These are phyloP conservation scores for Mustela erminea DNA, from an alignment of 2,797 vertebrate species.

Conservation along the genomic window DNA sequence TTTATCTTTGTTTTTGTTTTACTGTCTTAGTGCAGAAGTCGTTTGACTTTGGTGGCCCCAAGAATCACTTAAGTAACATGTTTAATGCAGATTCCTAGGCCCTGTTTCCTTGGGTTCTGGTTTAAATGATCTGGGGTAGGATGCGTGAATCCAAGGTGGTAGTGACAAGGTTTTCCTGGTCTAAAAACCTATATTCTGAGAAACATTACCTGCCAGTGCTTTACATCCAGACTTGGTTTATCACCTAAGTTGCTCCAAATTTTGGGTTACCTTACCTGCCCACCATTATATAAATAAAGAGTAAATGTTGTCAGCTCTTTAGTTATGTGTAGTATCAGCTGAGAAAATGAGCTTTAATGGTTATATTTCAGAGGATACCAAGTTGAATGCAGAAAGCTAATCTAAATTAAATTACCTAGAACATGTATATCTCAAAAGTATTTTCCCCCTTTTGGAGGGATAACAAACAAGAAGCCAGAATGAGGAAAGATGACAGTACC, in stretches of 20 bases:
- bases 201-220: not conserved
- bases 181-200: not conserved
- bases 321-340: not conserved
- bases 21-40: not conserved
- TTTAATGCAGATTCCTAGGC: not conserved
- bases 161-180: not conserved
- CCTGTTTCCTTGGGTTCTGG: not conserved
- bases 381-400: not conserved
- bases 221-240: not conserved
- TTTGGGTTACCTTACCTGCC: not conserved
- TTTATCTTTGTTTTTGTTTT: not conserved
- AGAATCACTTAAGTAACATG: not conserved
- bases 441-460: not conserved
- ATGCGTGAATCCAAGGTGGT: not conserved
- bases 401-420: constrained; percentile 21
- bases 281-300: not conserved
- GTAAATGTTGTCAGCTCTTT: not conserved
- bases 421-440: constrained; percentile 28
- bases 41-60: not conserved
- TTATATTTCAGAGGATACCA: not conserved
- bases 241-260: not conserved
- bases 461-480: constrained; percentile 87
- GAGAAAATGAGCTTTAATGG: constrained; percentile 5
- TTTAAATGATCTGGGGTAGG: not conserved
- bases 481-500: constrained; percentile 93